Conservation (phyloP, 2,113 vertebrate species). For the Aleadryas rufinucha region DNA sequence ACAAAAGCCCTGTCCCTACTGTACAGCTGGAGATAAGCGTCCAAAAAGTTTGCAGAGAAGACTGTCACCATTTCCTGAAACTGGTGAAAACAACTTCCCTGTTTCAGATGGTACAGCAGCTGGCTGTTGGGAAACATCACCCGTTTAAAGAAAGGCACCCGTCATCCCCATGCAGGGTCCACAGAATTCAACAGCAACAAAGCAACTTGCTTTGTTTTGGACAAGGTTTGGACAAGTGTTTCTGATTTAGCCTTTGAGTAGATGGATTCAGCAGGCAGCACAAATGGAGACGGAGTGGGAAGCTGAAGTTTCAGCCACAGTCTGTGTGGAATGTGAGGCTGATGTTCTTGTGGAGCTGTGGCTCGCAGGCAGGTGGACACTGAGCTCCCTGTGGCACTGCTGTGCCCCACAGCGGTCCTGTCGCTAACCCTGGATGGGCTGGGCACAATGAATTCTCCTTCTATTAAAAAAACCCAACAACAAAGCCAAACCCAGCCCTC, state of each 20-base stretch:
- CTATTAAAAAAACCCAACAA: neutral
- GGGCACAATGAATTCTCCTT: neutral
- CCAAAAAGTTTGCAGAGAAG: neutral
- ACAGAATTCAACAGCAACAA: neutral
- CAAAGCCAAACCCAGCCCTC: neutral
- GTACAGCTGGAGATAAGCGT: slow-evolving; percentile 5
- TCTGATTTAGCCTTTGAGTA: neutral
- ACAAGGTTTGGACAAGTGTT: neutral
- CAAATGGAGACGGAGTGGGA: neutral
- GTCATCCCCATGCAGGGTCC: neutral
- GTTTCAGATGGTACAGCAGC: neutral
- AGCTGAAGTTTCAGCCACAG: neutral
- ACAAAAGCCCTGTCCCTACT: neutral
- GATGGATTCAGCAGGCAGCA: neutral
- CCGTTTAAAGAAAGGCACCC: neutral
- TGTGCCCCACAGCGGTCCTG: fast-evolving
- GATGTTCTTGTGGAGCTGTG: neutral
- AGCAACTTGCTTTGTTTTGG: neutral
- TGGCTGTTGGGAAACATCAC: neutral
- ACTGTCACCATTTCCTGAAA: neutral
- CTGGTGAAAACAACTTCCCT: fast-evolving
- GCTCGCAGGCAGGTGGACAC: fast-evolving
- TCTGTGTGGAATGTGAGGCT: neutral
- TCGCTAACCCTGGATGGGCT: fast-evolving
- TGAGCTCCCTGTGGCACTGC: neutral